Conservation (phyloP, 2,797 vertebrate species). For the Champsocephalus esox region DNA sequence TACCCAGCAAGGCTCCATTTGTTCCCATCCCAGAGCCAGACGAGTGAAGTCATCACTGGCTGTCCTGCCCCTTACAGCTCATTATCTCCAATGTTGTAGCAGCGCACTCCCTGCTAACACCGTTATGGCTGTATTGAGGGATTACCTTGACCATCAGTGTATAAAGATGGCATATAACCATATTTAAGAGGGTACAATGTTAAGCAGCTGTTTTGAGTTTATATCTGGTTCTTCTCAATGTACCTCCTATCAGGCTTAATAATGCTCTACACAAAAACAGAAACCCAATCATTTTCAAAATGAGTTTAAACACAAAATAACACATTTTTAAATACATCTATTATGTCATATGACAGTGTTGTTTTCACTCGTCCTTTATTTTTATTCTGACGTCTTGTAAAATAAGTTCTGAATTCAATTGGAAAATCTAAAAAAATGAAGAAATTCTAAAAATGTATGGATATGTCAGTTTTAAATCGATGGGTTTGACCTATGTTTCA, state of each 20-base stretch:
- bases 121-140: background rate
- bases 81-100: slow-evolving; percentile 69
- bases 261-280: background rate
- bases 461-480: background rate
- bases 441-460: background rate
- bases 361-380: no score
- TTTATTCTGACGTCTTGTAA: no score
- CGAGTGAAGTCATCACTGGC: slow-evolving; percentile 83
- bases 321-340: background rate
- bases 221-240: background rate
- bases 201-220: background rate
- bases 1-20: slow-evolving; percentile 78
- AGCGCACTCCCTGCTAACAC: slow-evolving; percentile 25
- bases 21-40: slow-evolving; percentile 79
- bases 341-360: no score
- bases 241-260: background rate
- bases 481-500: background rate
- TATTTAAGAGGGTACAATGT: background rate
- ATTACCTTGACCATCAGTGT: background rate
- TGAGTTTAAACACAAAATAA: background rate
- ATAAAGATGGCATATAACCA: background rate
- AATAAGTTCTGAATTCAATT: no score
- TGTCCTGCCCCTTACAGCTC: slow-evolving; percentile 70
- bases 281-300: background rate
- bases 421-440: background rate